Evolutionary conservation across 2,113 vertebrate genomes (phyloP).

Genomic region (Cyphomyrus plagiostoma): DNA sequence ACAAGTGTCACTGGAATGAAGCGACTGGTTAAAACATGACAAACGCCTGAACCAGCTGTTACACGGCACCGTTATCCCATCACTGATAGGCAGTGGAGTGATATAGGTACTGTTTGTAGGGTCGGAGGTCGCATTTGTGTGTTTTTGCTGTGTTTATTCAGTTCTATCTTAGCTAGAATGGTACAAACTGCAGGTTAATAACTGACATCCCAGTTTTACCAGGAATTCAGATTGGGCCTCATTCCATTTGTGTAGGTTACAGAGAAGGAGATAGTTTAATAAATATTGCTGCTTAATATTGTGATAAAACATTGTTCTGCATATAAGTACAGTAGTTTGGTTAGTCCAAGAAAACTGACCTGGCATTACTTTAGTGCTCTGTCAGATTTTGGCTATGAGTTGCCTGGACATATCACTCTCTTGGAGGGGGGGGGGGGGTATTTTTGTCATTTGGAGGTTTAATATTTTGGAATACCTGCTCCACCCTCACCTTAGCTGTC

Average conservation of each 20-base stretch:
- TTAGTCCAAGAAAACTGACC: neutral
- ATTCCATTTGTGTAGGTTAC: neutral
- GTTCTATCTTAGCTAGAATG: neutral
- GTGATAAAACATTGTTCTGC: neutral
- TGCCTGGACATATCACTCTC: neutral
- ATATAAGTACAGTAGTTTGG: neutral
- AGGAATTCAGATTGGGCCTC: neutral
- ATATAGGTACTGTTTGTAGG: neutral
- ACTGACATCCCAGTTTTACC: neutral
- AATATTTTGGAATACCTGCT: neutral
- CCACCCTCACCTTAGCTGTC: neutral
- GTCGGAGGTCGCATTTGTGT: neutral
- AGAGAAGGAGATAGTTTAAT: neutral
- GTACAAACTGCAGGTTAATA: neutral
- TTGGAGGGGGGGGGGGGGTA: neutral
- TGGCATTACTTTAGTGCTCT: neutral
- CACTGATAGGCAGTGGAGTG: neutral
- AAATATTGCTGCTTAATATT: neutral
- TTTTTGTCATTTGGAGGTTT: neutral
- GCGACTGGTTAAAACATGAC: neutral
- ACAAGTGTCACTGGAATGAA: neutral
- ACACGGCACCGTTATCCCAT: neutral
- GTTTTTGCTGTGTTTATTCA: constrained; percentile 4
- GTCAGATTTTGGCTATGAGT: neutral
- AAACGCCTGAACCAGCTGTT: neutral